Evolutionary conservation across 2,888 invertebrate species (phyloP), one percentile per base, ranked within the genome.

Genomic region (Andrena trimmerana): DNA sequence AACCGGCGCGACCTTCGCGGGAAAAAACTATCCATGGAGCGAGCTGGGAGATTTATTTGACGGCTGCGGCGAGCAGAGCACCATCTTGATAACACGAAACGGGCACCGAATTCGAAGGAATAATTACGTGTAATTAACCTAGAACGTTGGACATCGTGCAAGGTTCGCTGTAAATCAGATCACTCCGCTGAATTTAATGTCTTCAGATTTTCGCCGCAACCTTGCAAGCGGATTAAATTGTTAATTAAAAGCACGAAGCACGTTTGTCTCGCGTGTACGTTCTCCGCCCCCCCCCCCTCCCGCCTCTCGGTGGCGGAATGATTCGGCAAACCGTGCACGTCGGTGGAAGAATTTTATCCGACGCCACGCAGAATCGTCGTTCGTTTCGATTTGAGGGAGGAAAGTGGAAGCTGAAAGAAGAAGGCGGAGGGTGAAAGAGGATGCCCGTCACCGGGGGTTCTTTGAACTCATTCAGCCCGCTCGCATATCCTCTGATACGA

Each of bases 391-490:
- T 36, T 16, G 48, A 57, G 20, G 2, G 59, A 50, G 60, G 57
- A 57, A 57, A 57, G 57, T 57, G 57, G 57, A 8, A 27, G 57
- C 20, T 57, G 57, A 57, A 57, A 57, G 57, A 27, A 52, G 54
- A 78, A 24, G 62, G 33, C 31, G 36, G 57, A 5, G 6, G 27
- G 27, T 57, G n/a, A 59, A 60, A 65, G 65, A 48, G 48, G 69
- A 48, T 29, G 67, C 52, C 42, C 73, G 65, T 36, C 63, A 57
- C n/a, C 36, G 63, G 29, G 20, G 60, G 70, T 42, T 75, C 77
- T 81, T 78, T 75, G 78, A 86, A 86, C 77, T 78, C 82, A 77
- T 69, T 75, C 33, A 48, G 29, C 42, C 27, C 68, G 69, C 65
- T 29, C 63, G 67, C 74, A 52, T 77, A 67, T 76, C 65, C 68